phyloP scores from a whole-genome alignment of 2,888 invertebrate genomes.

The Cataglyphis albicans region DNA sequence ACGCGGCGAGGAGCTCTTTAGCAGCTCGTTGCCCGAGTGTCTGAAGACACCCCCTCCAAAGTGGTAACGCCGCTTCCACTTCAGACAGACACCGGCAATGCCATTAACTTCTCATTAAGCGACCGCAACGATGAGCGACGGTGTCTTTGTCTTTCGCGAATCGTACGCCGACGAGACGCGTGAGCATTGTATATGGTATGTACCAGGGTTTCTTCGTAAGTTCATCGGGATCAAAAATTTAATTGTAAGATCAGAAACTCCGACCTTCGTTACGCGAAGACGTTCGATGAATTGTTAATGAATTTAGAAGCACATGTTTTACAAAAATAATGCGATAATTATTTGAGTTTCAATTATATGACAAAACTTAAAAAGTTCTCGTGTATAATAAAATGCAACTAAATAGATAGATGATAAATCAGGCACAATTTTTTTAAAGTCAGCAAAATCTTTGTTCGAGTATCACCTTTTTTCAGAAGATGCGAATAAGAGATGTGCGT shows the following conservation, averaged over 20 bases:
- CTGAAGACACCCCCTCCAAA: constrained; percentile 62
- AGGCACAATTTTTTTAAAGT: not conserved
- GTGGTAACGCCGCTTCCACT: constrained; percentile 65
- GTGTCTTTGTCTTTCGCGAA: constrained; percentile 49
- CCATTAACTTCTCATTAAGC: constrained; percentile 80
- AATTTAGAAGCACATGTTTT: not conserved
- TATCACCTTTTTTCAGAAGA: not conserved
- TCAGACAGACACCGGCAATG: constrained; percentile 66
- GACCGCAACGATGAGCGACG: constrained; percentile 26
- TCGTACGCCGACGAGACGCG: constrained; percentile 31
- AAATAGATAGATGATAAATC: not conserved
- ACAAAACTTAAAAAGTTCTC: not conserved
- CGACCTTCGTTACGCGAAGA: constrained; percentile 2
- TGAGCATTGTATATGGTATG: constrained; percentile 15
- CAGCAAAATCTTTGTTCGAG: not conserved
- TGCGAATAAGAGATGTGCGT: not conserved
- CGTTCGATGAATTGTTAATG: not conserved
- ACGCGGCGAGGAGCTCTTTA: constrained; percentile 57
- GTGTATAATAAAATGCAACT: not conserved
- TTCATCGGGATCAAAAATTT: constrained; percentile 61
- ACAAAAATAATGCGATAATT: not conserved
- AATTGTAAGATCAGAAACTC: constrained; percentile 61
- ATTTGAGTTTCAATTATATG: not conserved
- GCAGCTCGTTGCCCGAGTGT: constrained; percentile 64
- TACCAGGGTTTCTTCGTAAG: not conserved